Percentiles rank a stretch among this genome's conserved stretches.
Conservation (phyloP, 2,797 vertebrate genomes). For the Rhinophrynus dorsalis region DNA sequence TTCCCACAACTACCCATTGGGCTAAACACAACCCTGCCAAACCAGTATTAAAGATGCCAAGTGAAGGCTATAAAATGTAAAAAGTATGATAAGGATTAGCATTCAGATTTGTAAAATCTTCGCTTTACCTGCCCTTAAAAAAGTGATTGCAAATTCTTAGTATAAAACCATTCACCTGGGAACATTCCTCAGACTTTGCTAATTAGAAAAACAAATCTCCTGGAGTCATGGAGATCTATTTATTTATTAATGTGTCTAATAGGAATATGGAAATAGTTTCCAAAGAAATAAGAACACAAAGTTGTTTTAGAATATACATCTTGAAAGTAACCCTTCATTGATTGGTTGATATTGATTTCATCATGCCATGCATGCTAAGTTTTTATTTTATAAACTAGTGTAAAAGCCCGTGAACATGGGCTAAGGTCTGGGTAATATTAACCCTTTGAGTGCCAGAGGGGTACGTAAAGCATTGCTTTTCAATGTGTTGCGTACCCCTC, state of each 20-base stretch:
- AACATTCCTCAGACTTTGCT: conserved; percentile 20
- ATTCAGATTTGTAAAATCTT: conserved; percentile 7
- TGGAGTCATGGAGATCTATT: conserved; percentile 26
- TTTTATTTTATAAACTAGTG: not conserved
- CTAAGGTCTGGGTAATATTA: no score
- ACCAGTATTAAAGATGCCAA: conserved; percentile 7
- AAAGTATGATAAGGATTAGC: conserved; percentile 9
- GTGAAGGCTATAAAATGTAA: conserved; percentile 20
- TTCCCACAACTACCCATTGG: no score
- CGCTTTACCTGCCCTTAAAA: conserved; percentile 17
- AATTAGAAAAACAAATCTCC: conserved; percentile 42
- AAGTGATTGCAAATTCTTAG: conserved; percentile 22
- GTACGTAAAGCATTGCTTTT: no score
- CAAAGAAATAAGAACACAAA: conserved; percentile 3
- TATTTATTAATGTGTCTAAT: conserved; percentile 40
- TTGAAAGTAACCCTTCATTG: not conserved
- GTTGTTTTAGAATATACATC: not conserved
- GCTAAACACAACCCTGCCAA: no score
- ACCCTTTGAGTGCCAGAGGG: no score
- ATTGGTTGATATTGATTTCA: not conserved
- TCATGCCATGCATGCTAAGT: not conserved
- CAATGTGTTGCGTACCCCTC: no score
- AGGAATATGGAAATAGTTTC: conserved; percentile 13
- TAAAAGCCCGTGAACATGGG: no score
- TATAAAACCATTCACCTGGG: conserved; percentile 15